These are phyloP conservation scores for Tipula vernalis DNA, from an alignment of 2,888 invertebrate genomes.

Conservation along the genomic window DNA sequence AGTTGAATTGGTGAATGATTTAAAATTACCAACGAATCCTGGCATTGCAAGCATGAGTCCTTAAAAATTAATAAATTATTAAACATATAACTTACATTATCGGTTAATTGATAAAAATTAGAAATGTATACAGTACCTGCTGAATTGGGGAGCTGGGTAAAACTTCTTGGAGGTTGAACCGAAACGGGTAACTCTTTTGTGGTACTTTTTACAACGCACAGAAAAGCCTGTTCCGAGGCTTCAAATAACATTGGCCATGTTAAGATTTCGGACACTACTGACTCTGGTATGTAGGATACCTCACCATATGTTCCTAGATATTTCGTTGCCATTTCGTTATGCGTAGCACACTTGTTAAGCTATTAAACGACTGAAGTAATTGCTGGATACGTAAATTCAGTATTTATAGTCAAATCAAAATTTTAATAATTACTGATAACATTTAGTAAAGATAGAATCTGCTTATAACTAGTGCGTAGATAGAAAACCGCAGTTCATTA, in stretches of 20 bases:
- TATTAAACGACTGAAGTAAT: no score
- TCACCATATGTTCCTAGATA: neutral
- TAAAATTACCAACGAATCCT: slow-evolving; percentile 33
- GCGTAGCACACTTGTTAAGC: neutral
- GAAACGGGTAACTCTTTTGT: slow-evolving; percentile 18
- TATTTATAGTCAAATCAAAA: no score
- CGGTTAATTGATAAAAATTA: neutral
- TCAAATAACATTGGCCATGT: slow-evolving; percentile 32
- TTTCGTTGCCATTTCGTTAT: neutral
- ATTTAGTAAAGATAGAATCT: no score
- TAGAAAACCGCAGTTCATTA: no score
- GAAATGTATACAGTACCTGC: neutral
- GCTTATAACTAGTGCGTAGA: no score
- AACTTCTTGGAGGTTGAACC: slow-evolving; percentile 29
- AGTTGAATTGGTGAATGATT: slow-evolving; percentile 17
- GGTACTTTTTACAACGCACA: slow-evolving; percentile 21
- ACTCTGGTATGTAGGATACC: neutral
- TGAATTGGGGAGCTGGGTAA: slow-evolving; percentile 20
- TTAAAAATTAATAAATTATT: neutral
- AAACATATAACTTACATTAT: neutral
- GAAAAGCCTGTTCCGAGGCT: slow-evolving; percentile 33
- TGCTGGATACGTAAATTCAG: no score
- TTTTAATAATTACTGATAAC: no score
- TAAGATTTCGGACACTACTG: slow-evolving; percentile 18
- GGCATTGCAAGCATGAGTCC: slow-evolving; percentile 28